Conservation (phyloP, 2,888 invertebrate species). For the Platycnemis pennipes region DNA sequence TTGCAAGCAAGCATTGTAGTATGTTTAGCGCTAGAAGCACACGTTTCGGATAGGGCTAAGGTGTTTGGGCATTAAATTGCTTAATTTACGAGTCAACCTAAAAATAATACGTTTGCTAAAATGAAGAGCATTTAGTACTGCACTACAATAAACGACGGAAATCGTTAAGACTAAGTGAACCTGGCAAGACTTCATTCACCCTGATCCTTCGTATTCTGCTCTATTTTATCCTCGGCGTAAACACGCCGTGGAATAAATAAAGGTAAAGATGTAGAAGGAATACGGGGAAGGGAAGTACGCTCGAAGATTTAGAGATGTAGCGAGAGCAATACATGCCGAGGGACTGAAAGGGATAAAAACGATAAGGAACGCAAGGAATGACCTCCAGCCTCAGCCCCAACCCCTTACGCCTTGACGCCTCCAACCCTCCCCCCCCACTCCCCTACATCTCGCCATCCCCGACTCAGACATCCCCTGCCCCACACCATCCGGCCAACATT, state of each 20-base stretch:
- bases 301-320: not conserved
- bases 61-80: too few relatives aligned
- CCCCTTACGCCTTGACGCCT: not conserved
- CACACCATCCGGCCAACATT: not conserved
- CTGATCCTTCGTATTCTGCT: not conserved
- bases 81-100: too few relatives aligned
- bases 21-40: too few relatives aligned
- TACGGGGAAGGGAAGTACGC: not conserved
- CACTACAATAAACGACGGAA: not conserved
- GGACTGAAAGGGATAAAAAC: conserved; percentile 14
- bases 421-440: not conserved
- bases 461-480: not conserved
- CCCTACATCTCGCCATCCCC: not conserved
- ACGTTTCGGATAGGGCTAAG: too few relatives aligned
- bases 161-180: not conserved
- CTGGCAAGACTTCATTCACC: not conserved
- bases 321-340: conserved; percentile 4
- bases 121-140: not conserved
- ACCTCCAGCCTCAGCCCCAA: not conserved
- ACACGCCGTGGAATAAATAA: not conserved
- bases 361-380: conserved; percentile 17
- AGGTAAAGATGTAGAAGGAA: not conserved
- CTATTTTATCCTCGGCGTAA: not conserved
- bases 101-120: too few relatives aligned
- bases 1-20: too few relatives aligned